Evolutionary conservation across 92 coral and sea anemone genomes (phyloP).

Genomic region (Porites lobata): DNA sequence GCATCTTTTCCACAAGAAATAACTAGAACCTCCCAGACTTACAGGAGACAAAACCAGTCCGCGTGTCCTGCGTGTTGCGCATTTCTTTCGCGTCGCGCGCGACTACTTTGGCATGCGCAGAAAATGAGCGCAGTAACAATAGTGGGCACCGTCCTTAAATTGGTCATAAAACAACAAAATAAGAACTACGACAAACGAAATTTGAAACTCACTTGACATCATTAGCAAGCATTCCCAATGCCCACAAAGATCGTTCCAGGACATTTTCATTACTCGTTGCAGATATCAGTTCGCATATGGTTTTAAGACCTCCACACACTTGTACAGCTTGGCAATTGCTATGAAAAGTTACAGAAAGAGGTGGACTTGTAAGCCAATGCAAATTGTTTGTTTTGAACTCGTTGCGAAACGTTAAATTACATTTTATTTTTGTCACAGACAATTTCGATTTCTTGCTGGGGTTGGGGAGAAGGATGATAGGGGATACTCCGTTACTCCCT

Average conservation of each 20-base stretch:
- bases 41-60: too few relatives aligned
- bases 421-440: neutral
- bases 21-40: too few relatives aligned
- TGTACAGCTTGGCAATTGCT: slow-evolving; percentile 88
- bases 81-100: too few relatives aligned
- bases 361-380: neutral
- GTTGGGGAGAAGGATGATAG: too few relatives aligned
- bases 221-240: slow-evolving; percentile 81
- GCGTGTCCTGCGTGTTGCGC: too few relatives aligned
- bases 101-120: too few relatives aligned
- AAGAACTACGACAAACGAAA: neutral
- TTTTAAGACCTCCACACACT: slow-evolving; percentile 82
- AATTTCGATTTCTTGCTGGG: too few relatives aligned
- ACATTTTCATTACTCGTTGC: slow-evolving; percentile 66
- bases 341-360: neutral
- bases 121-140: too few relatives aligned
- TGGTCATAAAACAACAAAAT: neutral
- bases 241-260: slow-evolving; percentile 89
- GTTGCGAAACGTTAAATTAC: too few relatives aligned
- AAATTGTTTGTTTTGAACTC: neutral
- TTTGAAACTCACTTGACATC: slow-evolving; percentile 69
- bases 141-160: too few relatives aligned
- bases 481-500: too few relatives aligned
- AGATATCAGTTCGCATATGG: slow-evolving; percentile 76
- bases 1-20: too few relatives aligned